Base-by-base conservation (phyloP, 2,888 invertebrate genomes). In the Drosophila mayaguana region DNA sequence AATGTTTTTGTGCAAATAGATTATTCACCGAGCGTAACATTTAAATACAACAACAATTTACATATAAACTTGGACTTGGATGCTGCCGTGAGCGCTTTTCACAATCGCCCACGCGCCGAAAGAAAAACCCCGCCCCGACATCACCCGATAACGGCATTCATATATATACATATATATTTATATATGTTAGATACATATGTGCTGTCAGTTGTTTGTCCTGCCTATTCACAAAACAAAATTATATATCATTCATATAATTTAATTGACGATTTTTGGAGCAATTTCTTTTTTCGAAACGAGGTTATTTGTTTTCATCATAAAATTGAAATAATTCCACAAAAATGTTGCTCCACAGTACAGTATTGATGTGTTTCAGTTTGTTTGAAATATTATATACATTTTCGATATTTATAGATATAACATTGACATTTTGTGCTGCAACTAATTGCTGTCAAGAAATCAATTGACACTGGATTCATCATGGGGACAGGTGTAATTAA, bases 21-120 rank as follows among this genome's bases (percentile, higher is more conserved):
- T 74, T 76, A 83, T 83, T 74, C 73, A 70, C 72, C 63, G 88
- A 86, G 86, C 88, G 79, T 78, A 77, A 88, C 66, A 55, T 53
- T 25, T 32, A 46, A 66, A 69, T 63, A 70, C 60, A 80, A 80
- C 77, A 77, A 80, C 56, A 42, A 66, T 46, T 70, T 62, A 56
- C 72, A 77, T 63, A 90, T 86, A 86, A 88, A 86, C 90, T 86
- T 86, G 85, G 85, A 90, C 85, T 86, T 86, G 90, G 89, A 48
- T 84, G 79, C 63, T 64, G 68, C 57, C 63, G 78, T 51, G 85
- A 85, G 82, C 54, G 60, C 42, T 71, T 63, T 83, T 75, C 66
- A 69, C 55, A 45, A 62, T 32, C 90, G 63, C 90, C 86, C 86
- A 90, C 86, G 87, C 89, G 81, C 70, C 87, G 32, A 34, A 32